These are phyloP conservation scores for Ctenochaetus hawaiiensis DNA, from an alignment of 2,797 vertebrate genomes.

Conservation along the genomic window DNA sequence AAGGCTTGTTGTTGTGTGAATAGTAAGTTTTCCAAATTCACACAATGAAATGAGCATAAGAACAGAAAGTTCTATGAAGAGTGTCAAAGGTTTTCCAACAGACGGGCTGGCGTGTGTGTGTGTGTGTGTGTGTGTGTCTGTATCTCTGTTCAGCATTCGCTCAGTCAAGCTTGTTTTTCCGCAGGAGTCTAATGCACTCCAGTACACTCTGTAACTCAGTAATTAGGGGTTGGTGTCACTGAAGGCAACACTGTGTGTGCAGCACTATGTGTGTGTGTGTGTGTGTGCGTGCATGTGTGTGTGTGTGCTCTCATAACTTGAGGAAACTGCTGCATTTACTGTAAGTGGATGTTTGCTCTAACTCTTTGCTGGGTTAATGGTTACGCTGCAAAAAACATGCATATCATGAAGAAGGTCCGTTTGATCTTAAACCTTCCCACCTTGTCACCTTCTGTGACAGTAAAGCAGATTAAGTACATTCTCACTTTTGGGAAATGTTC, in stretches of 20 bases:
- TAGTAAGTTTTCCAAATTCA: conserved; percentile 24
- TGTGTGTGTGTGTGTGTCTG: conserved; percentile 1
- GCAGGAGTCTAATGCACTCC: conserved; percentile 45
- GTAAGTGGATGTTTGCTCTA: conserved; percentile 23
- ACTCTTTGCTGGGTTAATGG: conserved; percentile 12
- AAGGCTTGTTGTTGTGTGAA: conserved; percentile 34
- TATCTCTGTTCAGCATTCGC: conserved; percentile 35
- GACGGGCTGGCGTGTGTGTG: conserved; percentile 18
- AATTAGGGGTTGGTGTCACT: conserved; percentile 69
- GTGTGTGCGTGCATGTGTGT: conserved; percentile 16
- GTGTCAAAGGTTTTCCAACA: conserved; percentile 58
- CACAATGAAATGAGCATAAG: conserved; percentile 26
- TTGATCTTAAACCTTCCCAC: neutral
- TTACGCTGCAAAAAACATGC: conserved; percentile 6
- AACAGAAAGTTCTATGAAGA: conserved; percentile 39
- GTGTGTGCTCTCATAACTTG: conserved; percentile 14
- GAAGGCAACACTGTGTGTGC: conserved; percentile 44
- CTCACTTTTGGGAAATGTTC: neutral
- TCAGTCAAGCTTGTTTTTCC: conserved; percentile 57
- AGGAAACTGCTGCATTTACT: conserved; percentile 39
- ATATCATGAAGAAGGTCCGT: conserved; percentile 3
- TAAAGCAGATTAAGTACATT: neutral
- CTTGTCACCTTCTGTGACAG: neutral
- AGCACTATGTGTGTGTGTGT: conserved; percentile 5
- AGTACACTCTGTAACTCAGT: conserved; percentile 55